Conservation (phyloP, 1,140 invertebrate genomes). For the Drosophila bocki region DNA sequence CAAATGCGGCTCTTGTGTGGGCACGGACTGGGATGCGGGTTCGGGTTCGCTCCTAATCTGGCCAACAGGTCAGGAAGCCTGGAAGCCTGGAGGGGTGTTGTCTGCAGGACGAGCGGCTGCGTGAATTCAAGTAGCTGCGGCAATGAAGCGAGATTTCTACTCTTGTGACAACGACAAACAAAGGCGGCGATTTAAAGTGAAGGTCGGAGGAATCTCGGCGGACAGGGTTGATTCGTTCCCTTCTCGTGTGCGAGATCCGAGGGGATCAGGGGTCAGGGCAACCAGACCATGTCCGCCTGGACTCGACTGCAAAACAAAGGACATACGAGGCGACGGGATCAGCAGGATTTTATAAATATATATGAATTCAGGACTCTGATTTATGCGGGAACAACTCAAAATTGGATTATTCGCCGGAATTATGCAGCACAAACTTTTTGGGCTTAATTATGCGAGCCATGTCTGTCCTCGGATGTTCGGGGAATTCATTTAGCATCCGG, state of each 20-base stretch:
- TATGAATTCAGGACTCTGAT: slow-evolving; percentile 12
- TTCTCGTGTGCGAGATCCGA: neutral
- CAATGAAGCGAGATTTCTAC: slow-evolving; percentile 61
- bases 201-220: slow-evolving; percentile 25
- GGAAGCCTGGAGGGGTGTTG: slow-evolving; percentile 1
- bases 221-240: slow-evolving; percentile 31
- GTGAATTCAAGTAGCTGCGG: slow-evolving; percentile 56
- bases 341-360: slow-evolving; percentile 8
- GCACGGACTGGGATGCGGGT: slow-evolving; percentile 2
- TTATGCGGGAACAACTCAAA: slow-evolving; percentile 17
- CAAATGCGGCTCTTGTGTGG: slow-evolving; percentile 37
- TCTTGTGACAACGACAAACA: slow-evolving; percentile 57
- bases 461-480: slow-evolving; percentile 1
- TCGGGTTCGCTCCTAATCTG: slow-evolving; percentile 41
- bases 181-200: slow-evolving; percentile 54
- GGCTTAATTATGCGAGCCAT: slow-evolving; percentile 9
- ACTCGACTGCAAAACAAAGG: slow-evolving; percentile 23
- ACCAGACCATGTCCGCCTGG: slow-evolving; percentile 5
- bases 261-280: slow-evolving; percentile 14
- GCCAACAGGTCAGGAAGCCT: slow-evolving; percentile 40
- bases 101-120: slow-evolving; percentile 21
- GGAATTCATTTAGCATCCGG: slow-evolving; percentile 8
- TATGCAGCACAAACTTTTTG: slow-evolving; percentile 10
- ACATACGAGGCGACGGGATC: neutral
- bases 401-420: slow-evolving; percentile 12